Percentiles rank a stretch among this genome's conserved stretches.
These are phyloP conservation scores for Oryzias curvinotus DNA, from an alignment of 2,113 vertebrate genomes.

Conservation along the genomic window DNA sequence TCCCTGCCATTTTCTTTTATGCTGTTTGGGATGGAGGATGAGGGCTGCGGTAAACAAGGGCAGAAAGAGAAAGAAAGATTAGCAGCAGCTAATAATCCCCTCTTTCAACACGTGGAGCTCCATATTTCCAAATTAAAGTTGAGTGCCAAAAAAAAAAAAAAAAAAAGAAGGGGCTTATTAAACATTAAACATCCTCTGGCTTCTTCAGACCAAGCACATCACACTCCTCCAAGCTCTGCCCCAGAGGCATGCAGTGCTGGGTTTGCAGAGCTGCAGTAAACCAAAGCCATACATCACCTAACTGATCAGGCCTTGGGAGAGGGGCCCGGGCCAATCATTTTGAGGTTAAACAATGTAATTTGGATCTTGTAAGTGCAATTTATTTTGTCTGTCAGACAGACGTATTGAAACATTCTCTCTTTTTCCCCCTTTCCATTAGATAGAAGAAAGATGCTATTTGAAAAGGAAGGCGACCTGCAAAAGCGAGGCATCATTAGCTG, in stretches of 20 bases:
- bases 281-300: conserved; percentile 80
- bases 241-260: conserved; percentile 60
- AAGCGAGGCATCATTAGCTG: conserved; percentile 48
- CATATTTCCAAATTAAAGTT: conserved; percentile 79
- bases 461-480: conserved; percentile 34
- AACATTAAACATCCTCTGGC: conserved; percentile 75
- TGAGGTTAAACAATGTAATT: conserved; percentile 85
- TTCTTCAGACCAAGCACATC: conserved; percentile 40
- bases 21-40: conserved; percentile 64
- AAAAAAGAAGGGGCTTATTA: conserved; percentile 64
- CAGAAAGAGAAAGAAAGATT: conserved; percentile 65
- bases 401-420: conserved; percentile 67
- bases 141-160: conserved; percentile 51
- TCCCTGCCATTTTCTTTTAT: conserved; percentile 63
- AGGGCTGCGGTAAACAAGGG: conserved; percentile 62
- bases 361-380: conserved; percentile 81
- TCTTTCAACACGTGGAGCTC: conserved; percentile 70
- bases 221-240: conserved; percentile 43
- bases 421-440: conserved; percentile 46
- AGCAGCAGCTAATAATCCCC: conserved; percentile 77
- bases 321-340: conserved; percentile 76
- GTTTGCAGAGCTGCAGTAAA: conserved; percentile 75
- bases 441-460: conserved; percentile 62
- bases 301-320: conserved; percentile 73
- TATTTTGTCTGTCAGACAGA: conserved; percentile 77